Conservation (phyloP, 2,888 invertebrate species). For the Pheosia tremula region DNA sequence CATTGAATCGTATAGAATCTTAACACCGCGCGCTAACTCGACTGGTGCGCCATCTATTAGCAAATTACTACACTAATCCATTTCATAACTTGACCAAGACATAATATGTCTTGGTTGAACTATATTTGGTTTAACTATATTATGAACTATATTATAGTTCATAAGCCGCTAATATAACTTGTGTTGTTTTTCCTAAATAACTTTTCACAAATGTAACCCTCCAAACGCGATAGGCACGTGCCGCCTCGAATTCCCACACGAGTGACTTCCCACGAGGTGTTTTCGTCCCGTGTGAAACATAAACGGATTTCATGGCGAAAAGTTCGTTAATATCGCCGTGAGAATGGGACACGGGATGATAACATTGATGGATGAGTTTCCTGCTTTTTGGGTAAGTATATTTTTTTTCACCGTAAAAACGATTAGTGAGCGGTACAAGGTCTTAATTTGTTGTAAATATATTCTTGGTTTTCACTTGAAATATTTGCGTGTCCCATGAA, state of each 20-base stretch:
- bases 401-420: neutral
- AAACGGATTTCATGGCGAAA: conserved; percentile 7
- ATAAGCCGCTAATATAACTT: neutral
- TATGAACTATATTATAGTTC: no score
- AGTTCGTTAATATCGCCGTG: conserved; percentile 6
- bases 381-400: neutral
- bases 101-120: no score
- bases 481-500: no score
- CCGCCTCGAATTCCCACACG: conserved; percentile 4
- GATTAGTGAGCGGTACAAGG: no score
- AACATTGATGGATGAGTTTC: neutral
- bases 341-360: neutral
- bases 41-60: neutral
- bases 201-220: conserved; percentile 11
- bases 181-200: conserved; percentile 1
- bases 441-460: no score
- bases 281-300: conserved; percentile 8
- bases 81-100: neutral
- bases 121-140: no score
- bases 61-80: neutral
- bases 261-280: neutral
- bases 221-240: conserved; percentile 10
- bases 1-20: neutral
- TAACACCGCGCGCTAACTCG: neutral
- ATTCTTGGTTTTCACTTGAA: no score